Percentiles rank a stretch among this genome's conserved stretches.
These are phyloP conservation scores for Noturus placidus DNA, from an alignment of 2,113 vertebrate genomes.

Conservation along the genomic window DNA sequence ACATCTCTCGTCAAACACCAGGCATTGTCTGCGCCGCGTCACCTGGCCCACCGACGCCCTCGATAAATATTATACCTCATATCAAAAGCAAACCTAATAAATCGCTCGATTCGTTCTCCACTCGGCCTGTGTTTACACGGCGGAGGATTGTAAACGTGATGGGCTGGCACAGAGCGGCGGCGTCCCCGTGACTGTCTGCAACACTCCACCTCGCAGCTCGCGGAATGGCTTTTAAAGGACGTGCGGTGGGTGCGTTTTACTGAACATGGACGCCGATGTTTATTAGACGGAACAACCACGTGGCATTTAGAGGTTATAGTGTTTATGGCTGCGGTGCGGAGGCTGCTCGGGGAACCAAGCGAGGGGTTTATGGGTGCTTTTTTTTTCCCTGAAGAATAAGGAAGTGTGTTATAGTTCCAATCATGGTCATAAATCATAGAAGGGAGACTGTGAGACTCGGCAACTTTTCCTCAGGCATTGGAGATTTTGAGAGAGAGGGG, in stretches of 20 bases:
- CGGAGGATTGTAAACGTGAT: conserved; percentile 34
- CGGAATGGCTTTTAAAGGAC: conserved; percentile 20
- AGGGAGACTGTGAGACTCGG: neutral
- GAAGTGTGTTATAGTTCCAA: conserved; percentile 27
- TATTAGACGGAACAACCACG: conserved; percentile 16
- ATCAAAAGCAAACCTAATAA: conserved; percentile 74
- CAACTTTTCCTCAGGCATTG: conserved; percentile 19
- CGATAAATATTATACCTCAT: conserved; percentile 75
- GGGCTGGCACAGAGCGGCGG: neutral
- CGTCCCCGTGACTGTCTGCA: neutral
- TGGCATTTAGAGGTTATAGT: conserved; percentile 31
- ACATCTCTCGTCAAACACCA: conserved; percentile 73
- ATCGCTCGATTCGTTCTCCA: conserved; percentile 59
- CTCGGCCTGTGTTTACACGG: conserved; percentile 48
- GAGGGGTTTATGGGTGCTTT: neutral
- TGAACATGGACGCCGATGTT: neutral
- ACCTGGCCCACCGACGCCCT: conserved; percentile 55
- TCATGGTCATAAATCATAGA: conserved; percentile 41
- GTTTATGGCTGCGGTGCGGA: conserved; percentile 9
- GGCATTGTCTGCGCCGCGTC: conserved; percentile 54
- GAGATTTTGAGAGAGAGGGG: neutral
- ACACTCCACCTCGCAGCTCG: neutral
- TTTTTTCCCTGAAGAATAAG: neutral
- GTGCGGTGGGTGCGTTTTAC: neutral
- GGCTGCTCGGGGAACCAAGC: neutral